phyloP scores from a whole-genome alignment of 2,113 vertebrate species.

The Edolisoma coerulescens region DNA sequence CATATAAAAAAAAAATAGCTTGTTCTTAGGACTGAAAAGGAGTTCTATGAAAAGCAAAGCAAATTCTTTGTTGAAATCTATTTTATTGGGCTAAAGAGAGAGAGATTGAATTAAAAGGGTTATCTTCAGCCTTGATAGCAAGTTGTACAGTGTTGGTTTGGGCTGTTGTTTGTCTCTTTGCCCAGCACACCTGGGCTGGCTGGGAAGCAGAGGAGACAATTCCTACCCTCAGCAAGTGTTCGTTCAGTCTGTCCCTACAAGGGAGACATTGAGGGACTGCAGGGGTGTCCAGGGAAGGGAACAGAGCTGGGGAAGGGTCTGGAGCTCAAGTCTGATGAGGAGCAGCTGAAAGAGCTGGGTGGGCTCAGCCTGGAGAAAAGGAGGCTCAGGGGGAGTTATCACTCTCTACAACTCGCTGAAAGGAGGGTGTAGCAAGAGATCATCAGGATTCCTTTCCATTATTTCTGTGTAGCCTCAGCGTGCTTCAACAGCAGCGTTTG shows the following conservation, averaged over 20 bases:
- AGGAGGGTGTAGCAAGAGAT: background rate
- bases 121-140: background rate
- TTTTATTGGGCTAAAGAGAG: background rate
- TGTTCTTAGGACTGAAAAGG: background rate
- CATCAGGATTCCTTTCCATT: background rate
- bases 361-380: background rate
- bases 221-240: background rate
- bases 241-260: background rate
- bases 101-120: background rate
- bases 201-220: background rate
- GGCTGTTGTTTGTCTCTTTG: no score
- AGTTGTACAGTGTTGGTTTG: background rate
- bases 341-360: background rate
- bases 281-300: background rate
- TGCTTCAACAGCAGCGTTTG: background rate
- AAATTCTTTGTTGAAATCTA: background rate
- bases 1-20: background rate
- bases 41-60: background rate
- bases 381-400: rapidly evolving
- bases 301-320: background rate
- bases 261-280: background rate
- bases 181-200: background rate
- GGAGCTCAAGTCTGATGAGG: background rate
- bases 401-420: background rate
- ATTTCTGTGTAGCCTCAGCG: background rate